Base-by-base conservation (phyloP, 2,113 vertebrate genomes). In the Heteronetta atricapilla region DNA sequence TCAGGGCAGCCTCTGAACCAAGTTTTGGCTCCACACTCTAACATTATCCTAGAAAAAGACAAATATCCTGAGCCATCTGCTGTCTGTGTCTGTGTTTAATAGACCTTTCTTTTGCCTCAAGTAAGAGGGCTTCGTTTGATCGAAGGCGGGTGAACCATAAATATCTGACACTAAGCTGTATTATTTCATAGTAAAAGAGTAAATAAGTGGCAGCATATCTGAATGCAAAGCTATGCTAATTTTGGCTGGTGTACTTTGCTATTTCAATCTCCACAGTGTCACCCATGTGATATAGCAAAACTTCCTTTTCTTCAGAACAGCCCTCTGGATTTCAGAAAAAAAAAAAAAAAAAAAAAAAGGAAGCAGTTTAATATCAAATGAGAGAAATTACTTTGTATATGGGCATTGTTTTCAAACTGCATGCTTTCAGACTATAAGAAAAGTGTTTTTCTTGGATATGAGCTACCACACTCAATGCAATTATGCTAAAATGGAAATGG, bases 1-100 rank as follows among this genome's bases (percentile, higher is more conserved):
- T 86, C 76, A 72, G 86, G 67, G 55, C 67, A 94, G 74, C 15
- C 83, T 95, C 83, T 73, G 69, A 92, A 92, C 64, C 23, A 92
- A 94, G 67, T 87, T 96, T 92, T 89, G 84, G 44, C 83, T 92
- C 46, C 34, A 62, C 1, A 1, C 5, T 53, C 31, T 58, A 90
- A 69, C 23, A 68, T 64, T 59, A 82, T 76, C 78, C 67, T 67
- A 0, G 0, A 55, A 92, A 79, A 95, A 90, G 58, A 66, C 62
- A 87, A 89, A 94, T 93, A 93, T 90, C 55, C 64, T 2, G 0
- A 94, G 74, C 72, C 13, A 42, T 76, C 70, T 90, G 80, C 33
- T 92, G 63, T 70, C 56, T 80, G 56, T 60, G 25, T 93, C 42
- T 88, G 15, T 72, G 38, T 90, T 79, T 80, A 79, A 92, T 28